phyloP scores from a whole-genome alignment of 2,113 vertebrate species.

The Labeo rohita region DNA sequence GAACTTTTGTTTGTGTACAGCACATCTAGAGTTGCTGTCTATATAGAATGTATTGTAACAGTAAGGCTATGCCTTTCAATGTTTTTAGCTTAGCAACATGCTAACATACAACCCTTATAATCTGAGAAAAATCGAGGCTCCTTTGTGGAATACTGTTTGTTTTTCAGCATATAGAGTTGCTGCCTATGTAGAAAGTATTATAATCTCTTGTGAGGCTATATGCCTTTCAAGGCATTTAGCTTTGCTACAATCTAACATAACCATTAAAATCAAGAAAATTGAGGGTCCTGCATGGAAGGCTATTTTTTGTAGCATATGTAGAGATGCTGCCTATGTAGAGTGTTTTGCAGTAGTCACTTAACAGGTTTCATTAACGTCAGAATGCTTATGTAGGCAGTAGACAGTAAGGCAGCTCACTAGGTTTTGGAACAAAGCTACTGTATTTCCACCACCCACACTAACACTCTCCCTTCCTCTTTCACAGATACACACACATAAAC shows the following conservation, averaged over 20 bases:
- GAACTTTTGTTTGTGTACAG: no score
- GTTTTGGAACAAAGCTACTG: constrained; percentile 19
- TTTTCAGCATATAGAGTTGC: no score
- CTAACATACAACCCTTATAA: neutral
- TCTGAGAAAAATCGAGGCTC: neutral
- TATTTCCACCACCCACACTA: constrained; percentile 29
- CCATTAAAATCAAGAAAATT: neutral
- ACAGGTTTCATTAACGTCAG: neutral
- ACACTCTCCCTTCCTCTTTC: constrained; percentile 15
- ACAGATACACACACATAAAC: constrained; percentile 28
- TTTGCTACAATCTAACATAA: no score
- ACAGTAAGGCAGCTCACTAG: constrained; percentile 8
- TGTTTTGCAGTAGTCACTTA: neutral
- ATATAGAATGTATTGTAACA: no score
- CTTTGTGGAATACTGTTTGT: neutral
- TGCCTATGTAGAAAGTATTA: no score
- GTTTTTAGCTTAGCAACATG: no score
- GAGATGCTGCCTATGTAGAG: neutral
- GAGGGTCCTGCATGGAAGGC: neutral
- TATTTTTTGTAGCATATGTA: neutral
- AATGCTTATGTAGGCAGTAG: neutral
- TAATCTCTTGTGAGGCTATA: no score
- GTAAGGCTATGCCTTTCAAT: no score
- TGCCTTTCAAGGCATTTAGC: no score
- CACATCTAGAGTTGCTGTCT: no score